Conservation (phyloP, 1,140 invertebrate genomes). For the Ephestia elutella region DNA sequence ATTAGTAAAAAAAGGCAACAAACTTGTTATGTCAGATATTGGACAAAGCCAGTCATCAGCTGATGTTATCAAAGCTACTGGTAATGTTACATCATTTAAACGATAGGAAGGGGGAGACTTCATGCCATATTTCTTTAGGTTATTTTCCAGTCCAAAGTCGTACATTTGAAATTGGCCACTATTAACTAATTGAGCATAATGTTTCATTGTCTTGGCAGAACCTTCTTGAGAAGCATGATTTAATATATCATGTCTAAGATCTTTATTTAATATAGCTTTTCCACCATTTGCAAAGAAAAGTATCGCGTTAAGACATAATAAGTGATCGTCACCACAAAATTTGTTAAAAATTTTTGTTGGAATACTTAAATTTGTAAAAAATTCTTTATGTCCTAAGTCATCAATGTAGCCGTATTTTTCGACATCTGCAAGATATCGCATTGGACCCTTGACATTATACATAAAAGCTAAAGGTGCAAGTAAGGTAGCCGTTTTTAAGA, state of each 20-base stretch:
- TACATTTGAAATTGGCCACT: slow-evolving; percentile 77
- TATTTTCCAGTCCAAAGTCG: slow-evolving; percentile 80
- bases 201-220: slow-evolving; percentile 44
- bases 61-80: slow-evolving; percentile 78
- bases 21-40: slow-evolving; percentile 56
- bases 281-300: slow-evolving; percentile 29
- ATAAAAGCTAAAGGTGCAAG: slow-evolving; percentile 79
- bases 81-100: slow-evolving; percentile 75
- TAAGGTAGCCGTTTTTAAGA: slow-evolving; percentile 75
- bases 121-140: slow-evolving; percentile 60
- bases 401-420: slow-evolving; percentile 43
- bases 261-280: slow-evolving; percentile 5
- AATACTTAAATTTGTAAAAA: slow-evolving; percentile 34
- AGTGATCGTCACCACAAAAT: slow-evolving; percentile 59
- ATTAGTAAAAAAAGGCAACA: slow-evolving; percentile 62
- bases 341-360: slow-evolving; percentile 72
- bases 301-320: slow-evolving; percentile 23
- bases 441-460: slow-evolving; percentile 68
- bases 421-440: slow-evolving; percentile 58
- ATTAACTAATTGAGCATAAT: slow-evolving; percentile 80
- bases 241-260: slow-evolving; percentile 13
- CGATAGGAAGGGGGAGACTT: slow-evolving; percentile 77
- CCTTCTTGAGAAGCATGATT: slow-evolving; percentile 16
- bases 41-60: slow-evolving; percentile 76
- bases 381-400: slow-evolving; percentile 43